Conservation (phyloP, 2,888 invertebrate species). For the Melanophora roralis region DNA sequence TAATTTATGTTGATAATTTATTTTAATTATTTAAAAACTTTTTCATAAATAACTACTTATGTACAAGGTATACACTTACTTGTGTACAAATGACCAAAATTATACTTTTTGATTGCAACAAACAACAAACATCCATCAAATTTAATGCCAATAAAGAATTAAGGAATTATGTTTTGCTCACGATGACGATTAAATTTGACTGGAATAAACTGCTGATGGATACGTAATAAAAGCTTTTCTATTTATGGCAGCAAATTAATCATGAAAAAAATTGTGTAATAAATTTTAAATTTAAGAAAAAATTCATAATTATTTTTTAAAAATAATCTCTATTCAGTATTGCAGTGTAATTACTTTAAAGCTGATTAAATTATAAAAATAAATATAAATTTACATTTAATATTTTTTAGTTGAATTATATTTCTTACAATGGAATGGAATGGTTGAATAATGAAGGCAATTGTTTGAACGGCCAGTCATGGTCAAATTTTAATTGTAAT, state of each 20-base stretch:
- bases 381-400: not conserved
- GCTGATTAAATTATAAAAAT: too few species aligned
- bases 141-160: conserved; percentile 12
- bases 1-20: conserved; percentile 48
- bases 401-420: not conserved
- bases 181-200: conserved; percentile 20
- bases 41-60: too few species aligned
- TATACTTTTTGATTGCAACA: not conserved
- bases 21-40: conserved; percentile 38
- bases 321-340: conserved; percentile 1
- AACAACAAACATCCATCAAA: conserved; percentile 6
- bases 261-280: not conserved
- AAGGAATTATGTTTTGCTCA: not conserved
- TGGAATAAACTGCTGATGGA: not conserved
- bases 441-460: not conserved
- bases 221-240: not conserved
- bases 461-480: not conserved
- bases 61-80: too few species aligned
- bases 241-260: conserved; percentile 1
- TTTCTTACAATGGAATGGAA: not conserved
- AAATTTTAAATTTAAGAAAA: not conserved
- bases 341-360: not conserved
- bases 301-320: not conserved
- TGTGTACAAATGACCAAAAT: not conserved
- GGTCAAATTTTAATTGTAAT: not conserved